Conservation (phyloP, 2,797 vertebrate species). For the Galago senegalensis region DNA sequence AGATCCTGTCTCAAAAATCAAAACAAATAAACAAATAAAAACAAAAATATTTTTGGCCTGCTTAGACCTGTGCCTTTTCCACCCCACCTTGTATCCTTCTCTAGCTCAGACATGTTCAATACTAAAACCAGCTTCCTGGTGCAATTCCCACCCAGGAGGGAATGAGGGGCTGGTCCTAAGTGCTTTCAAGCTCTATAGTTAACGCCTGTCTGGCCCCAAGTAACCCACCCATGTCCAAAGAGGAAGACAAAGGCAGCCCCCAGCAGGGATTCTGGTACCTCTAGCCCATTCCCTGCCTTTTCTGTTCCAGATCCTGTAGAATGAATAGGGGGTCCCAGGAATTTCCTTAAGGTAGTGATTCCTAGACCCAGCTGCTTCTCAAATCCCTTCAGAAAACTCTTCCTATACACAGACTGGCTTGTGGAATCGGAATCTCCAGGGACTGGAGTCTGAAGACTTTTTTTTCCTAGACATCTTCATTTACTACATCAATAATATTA, state of each 20-base stretch:
- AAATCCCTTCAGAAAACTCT: constrained; percentile 7
- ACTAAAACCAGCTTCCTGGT: background rate
- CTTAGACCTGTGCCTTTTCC: background rate
- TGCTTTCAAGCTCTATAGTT: background rate
- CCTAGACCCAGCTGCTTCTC: background rate
- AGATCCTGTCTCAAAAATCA: background rate
- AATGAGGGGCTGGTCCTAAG: background rate
- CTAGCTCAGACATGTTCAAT: background rate
- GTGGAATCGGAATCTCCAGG: background rate
- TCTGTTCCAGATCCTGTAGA: background rate
- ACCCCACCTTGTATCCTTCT: background rate
- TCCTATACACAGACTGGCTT: background rate
- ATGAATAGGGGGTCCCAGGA: background rate
- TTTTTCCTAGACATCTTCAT: background rate
- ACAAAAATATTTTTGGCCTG: background rate
- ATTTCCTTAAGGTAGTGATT: constrained; percentile 3
- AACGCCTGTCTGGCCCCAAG: background rate
- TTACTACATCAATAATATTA: background rate
- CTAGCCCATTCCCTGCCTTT: background rate
- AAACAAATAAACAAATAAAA: background rate
- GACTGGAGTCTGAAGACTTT: background rate
- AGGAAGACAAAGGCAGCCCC: background rate
- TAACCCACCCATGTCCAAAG: background rate
- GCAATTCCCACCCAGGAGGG: background rate
- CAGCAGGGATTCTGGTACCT: background rate